These are phyloP conservation scores for Ophion ventricosus DNA, from an alignment of 2,888 invertebrate species.

Conservation along the genomic window DNA sequence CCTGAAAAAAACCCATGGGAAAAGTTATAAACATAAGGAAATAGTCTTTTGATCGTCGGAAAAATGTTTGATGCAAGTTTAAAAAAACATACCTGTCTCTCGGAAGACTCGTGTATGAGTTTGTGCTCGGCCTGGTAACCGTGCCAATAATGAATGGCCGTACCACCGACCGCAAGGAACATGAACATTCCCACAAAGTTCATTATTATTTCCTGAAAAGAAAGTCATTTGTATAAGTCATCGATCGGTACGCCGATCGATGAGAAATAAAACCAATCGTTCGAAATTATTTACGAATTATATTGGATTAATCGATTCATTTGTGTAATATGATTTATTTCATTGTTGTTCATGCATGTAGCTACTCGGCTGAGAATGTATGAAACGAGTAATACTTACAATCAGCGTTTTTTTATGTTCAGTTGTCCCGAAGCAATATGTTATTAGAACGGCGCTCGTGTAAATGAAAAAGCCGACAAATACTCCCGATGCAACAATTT, in stretches of 20 bases:
- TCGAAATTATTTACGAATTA: background rate
- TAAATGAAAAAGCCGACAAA: conserved; percentile 94
- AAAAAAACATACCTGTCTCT: conserved; percentile 86
- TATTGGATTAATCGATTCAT: background rate
- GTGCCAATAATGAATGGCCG: conserved; percentile 95
- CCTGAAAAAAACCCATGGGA: conserved; percentile 82
- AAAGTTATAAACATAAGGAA: background rate
- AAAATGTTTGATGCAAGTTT: conserved; percentile 5
- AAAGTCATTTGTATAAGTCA: background rate
- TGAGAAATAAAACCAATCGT: conserved; percentile 23
- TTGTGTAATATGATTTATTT: background rate
- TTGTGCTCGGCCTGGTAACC: conserved; percentile 93
- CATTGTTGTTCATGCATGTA: background rate
- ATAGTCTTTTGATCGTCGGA: background rate
- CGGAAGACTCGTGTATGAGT: conserved; percentile 89
- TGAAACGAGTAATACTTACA: conserved; percentile 78
- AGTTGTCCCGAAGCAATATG: conserved; percentile 90
- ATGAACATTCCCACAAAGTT: conserved; percentile 93
- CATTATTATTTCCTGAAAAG: conserved; percentile 92
- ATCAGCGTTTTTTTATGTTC: conserved; percentile 89
- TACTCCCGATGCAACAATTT: conserved; percentile 94
- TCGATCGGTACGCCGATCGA: background rate
- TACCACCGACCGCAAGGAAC: conserved; percentile 94
- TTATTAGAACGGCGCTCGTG: conserved; percentile 90
- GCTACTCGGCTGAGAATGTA: background rate